Conservation (phyloP, 2,113 vertebrate genomes). For the Chinchilla lanigera region DNA sequence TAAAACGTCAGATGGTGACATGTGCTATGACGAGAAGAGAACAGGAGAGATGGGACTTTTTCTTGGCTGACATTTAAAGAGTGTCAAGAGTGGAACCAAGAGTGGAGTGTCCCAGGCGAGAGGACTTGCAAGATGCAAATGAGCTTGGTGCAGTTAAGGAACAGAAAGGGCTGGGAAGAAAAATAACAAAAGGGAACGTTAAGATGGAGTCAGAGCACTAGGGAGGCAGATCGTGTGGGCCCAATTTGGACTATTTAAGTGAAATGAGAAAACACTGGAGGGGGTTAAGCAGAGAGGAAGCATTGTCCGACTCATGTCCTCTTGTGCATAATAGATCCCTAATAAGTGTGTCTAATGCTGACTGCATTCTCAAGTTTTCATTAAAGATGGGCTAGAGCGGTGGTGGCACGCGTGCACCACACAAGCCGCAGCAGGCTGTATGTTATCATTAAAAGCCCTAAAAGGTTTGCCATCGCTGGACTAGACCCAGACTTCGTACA, state of each 20-base stretch:
- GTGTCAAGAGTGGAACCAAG: background rate
- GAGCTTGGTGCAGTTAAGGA: conserved; percentile 28
- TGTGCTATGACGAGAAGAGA: background rate
- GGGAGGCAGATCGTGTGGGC: background rate
- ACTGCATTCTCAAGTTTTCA: background rate
- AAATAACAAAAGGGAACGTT: background rate
- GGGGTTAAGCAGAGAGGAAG: conserved; percentile 5
- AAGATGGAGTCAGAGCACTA: background rate
- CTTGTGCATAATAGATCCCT: background rate
- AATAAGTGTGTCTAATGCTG: background rate
- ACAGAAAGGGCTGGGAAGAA: conserved; percentile 21
- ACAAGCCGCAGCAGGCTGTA: background rate
- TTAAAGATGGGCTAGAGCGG: conserved; percentile 3
- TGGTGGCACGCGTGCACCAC: background rate
- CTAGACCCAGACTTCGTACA: background rate
- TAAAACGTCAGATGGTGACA: background rate
- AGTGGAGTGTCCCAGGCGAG: background rate
- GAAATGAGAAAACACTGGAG: conserved; percentile 5
- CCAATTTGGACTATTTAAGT: background rate
- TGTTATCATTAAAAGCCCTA: background rate
- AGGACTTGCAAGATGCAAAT: background rate
- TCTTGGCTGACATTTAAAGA: conserved; percentile 5
- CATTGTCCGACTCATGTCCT: background rate
- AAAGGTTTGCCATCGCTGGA: background rate
- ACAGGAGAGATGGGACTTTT: background rate